Evolutionary conservation across 2,797 vertebrate species (phyloP).

Genomic region (Ptychobarbus kaznakovi): DNA sequence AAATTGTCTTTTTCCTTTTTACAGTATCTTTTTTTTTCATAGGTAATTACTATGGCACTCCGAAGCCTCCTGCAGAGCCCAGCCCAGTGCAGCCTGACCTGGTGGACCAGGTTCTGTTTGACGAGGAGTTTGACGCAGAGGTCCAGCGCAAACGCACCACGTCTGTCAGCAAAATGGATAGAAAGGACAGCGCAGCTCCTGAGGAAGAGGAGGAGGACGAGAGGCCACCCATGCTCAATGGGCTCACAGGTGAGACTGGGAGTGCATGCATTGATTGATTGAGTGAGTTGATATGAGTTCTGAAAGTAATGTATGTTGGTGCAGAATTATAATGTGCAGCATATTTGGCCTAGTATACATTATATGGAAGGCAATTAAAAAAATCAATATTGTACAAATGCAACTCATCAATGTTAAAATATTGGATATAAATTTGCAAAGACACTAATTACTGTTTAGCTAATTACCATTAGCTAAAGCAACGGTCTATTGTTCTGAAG

Average conservation of each 20-base stretch:
- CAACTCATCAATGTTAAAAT: not conserved
- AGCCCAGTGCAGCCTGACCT: conserved; percentile 95
- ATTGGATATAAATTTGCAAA: not conserved
- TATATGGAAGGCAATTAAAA: not conserved
- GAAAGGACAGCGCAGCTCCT: conserved; percentile 91
- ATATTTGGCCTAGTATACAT: not conserved
- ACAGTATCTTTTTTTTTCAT: conserved; percentile 29
- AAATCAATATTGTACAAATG: conserved; percentile 40
- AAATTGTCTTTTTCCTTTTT: not conserved
- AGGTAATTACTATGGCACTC: conserved; percentile 98
- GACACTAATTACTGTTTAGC: not conserved
- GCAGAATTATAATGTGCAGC: not conserved
- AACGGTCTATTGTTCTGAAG: not conserved
- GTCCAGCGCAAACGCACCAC: conserved; percentile 95
- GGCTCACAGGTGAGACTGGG: conserved; percentile 81
- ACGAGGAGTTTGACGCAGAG: conserved; percentile 93
- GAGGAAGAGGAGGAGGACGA: conserved; percentile 98
- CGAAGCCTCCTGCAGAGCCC: conserved; percentile 95
- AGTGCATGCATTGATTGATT: not conserved
- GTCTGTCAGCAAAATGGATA: conserved; percentile 97
- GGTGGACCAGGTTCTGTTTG: conserved; percentile 97
- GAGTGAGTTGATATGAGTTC: not conserved
- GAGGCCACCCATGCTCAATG: conserved; percentile 79
- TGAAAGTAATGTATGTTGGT: not conserved
- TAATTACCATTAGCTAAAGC: not conserved